phyloP scores from a whole-genome alignment of 2,797 vertebrate species.

The Rhyacichthys aspro region DNA sequence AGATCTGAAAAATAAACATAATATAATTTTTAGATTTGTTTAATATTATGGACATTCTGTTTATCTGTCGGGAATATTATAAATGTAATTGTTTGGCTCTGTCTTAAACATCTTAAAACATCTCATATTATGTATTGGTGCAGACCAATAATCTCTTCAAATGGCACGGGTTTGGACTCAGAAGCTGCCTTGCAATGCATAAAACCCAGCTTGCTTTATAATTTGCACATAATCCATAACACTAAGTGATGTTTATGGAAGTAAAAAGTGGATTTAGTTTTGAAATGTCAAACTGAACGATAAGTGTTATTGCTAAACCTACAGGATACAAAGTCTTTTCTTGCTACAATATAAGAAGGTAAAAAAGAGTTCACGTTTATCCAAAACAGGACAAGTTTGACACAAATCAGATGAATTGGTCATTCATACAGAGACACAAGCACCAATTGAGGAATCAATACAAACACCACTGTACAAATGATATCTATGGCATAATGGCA shows the following conservation, averaged over 20 bases:
- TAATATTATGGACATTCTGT: slow-evolving; percentile 67
- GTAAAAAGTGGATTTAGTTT: slow-evolving; percentile 20
- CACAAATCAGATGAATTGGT: slow-evolving; percentile 52
- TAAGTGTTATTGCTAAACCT: slow-evolving; percentile 84
- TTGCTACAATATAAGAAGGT: slow-evolving; percentile 82
- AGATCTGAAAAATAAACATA: slow-evolving; percentile 66
- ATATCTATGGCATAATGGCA: slow-evolving; percentile 49
- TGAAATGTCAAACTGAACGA: slow-evolving; percentile 48
- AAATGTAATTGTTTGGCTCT: slow-evolving; percentile 10
- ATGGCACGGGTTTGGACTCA: slow-evolving; percentile 57
- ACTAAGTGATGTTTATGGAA: background rate
- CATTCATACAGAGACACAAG: slow-evolving; percentile 74
- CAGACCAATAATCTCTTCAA: slow-evolving; percentile 57
- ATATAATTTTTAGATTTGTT: slow-evolving; percentile 37
- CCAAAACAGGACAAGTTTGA: slow-evolving; percentile 58
- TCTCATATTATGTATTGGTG: background rate
- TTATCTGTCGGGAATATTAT: slow-evolving; percentile 38
- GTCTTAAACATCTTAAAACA: slow-evolving; percentile 15
- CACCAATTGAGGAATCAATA: slow-evolving; percentile 74
- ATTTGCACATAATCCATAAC: slow-evolving; percentile 27
- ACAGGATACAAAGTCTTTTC: slow-evolving; percentile 77
- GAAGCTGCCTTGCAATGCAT: slow-evolving; percentile 65
- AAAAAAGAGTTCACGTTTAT: slow-evolving; percentile 77
- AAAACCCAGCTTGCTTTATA: slow-evolving; percentile 49
- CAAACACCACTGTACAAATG: slow-evolving; percentile 76